These are phyloP conservation scores for Petrocephalus schoutedeni DNA, from an alignment of 2,797 vertebrate genomes.

Conservation along the genomic window DNA sequence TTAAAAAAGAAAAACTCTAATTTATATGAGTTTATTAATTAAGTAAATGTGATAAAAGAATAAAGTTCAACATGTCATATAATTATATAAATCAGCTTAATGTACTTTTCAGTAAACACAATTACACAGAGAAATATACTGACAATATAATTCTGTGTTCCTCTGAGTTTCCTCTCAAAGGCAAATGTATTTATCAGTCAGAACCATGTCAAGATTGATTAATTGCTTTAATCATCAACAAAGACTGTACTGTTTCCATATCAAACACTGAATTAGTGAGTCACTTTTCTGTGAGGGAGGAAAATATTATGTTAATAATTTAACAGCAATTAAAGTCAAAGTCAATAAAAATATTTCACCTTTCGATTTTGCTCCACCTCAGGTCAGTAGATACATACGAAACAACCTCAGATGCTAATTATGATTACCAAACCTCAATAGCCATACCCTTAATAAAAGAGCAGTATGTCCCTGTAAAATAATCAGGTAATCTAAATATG, in stretches of 20 bases:
- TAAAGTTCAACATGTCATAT: neutral
- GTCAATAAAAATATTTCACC: constrained; percentile 11
- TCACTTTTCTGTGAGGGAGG: neutral
- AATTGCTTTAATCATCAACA: constrained; percentile 1
- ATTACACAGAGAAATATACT: neutral
- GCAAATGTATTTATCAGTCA: neutral
- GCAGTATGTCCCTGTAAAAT: neutral
- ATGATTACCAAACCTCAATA: neutral
- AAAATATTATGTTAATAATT: constrained; percentile 11
- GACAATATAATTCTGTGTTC: neutral
- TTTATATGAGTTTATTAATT: neutral
- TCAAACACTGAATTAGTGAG: constrained; percentile 1
- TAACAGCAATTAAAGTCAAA: constrained; percentile 8
- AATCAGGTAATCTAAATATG: neutral
- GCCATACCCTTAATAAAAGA: neutral
- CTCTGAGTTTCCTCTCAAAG: neutral
- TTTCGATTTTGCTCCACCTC: neutral
- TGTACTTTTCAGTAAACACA: neutral
- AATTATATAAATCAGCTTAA: neutral
- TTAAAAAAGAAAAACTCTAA: neutral
- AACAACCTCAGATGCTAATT: neutral
- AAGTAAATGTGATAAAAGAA: neutral
- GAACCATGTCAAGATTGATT: neutral
- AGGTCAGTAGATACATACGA: neutral
- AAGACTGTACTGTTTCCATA: neutral